phyloP scores from a whole-genome alignment of 2,888 invertebrate species.

The Sarcophaga variegata region DNA sequence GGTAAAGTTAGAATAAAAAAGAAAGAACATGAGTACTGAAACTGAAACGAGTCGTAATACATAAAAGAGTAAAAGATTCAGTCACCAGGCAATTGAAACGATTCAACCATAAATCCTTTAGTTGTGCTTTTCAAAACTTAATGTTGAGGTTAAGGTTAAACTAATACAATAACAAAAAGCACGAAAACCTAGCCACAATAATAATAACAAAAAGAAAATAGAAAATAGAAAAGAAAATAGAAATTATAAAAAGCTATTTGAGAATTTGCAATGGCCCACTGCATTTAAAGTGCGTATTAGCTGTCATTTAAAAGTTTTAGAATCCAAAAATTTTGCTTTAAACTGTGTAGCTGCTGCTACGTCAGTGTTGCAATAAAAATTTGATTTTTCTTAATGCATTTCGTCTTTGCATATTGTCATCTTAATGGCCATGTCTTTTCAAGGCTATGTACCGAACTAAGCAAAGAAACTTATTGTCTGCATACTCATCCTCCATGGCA shows the following conservation, averaged over 20 bases:
- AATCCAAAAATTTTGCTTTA: background rate
- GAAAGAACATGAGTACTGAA: background rate
- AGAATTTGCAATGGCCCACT: constrained; percentile 56
- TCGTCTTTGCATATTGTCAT: constrained; percentile 54
- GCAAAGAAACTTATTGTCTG: too few species aligned
- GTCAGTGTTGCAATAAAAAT: constrained; percentile 1
- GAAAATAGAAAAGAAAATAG: background rate
- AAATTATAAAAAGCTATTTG: constrained; percentile 37
- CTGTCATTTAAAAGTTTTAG: constrained; percentile 16
- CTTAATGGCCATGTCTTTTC: constrained; percentile 49
- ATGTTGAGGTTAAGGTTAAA: constrained; percentile 65
- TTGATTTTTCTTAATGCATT: background rate
- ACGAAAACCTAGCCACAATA: background rate
- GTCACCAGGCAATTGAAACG: constrained; percentile 64
- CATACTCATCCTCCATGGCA: background rate
- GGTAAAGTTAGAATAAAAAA: background rate
- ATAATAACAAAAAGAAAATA: background rate
- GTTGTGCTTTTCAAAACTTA: constrained; percentile 49
- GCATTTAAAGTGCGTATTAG: constrained; percentile 62
- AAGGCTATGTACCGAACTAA: background rate
- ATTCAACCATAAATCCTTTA: constrained; percentile 67
- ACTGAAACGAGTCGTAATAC: background rate
- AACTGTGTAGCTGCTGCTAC: background rate
- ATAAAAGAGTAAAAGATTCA: constrained; percentile 26
- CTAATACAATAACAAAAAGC: constrained; percentile 25